Percentiles rank a stretch among this genome's conserved stretches.
These are phyloP conservation scores for Heliconius aoede DNA, from an alignment of 2,888 invertebrate species.

Conservation along the genomic window DNA sequence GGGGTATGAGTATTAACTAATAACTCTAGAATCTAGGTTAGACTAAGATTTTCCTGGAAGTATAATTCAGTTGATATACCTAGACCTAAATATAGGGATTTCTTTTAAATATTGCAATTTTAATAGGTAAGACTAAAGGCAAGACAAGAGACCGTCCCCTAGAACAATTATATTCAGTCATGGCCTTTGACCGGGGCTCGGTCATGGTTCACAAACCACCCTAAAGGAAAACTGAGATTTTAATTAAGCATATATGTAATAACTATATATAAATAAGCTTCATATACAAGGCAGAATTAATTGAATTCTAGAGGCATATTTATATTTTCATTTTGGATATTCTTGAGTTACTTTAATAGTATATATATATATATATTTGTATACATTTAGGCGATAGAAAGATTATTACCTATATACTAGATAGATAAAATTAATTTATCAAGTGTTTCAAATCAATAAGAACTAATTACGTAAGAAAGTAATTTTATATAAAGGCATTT, in stretches of 20 bases:
- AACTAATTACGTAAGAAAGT: too few species aligned
- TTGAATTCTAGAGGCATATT: background rate
- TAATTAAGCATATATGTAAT: background rate
- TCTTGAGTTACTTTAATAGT: background rate
- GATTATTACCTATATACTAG: too few species aligned
- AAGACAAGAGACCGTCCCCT: background rate
- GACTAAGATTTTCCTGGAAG: too few species aligned
- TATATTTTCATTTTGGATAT: background rate
- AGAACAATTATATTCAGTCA: slow-evolving; percentile 1
- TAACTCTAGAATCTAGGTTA: too few species aligned
- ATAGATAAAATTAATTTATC: too few species aligned
- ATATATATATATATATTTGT: too few species aligned
- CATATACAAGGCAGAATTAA: background rate
- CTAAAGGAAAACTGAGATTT: slow-evolving; percentile 19
- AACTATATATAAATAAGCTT: background rate
- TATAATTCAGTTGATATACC: too few species aligned
- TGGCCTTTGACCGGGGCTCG: slow-evolving; percentile 39
- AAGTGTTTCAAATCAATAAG: too few species aligned
- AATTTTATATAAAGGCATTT: too few species aligned
- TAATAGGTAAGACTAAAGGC: background rate
- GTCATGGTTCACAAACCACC: slow-evolving; percentile 46
- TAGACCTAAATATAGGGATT: too few species aligned
- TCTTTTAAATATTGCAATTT: background rate
- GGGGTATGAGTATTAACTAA: too few species aligned
- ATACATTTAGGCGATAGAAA: too few species aligned